Evolutionary conservation across 2,113 vertebrate genomes (phyloP).

Genomic region (Lutjanus erythropterus): DNA sequence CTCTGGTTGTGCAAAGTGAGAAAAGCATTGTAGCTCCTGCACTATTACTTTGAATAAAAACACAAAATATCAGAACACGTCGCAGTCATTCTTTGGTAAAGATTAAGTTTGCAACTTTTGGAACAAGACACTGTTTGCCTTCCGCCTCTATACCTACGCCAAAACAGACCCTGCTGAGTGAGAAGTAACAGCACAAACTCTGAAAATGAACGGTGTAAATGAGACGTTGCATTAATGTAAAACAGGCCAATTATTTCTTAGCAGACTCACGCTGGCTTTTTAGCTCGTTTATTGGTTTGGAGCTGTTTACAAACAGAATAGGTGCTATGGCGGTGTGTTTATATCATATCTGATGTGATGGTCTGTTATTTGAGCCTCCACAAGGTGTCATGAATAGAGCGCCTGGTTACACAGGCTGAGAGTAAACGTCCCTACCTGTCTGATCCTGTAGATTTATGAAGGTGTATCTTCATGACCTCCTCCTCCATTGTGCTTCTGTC

Average conservation of each 20-base stretch:
- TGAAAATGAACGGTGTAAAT: constrained; percentile 8
- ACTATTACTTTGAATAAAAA: too few relatives aligned
- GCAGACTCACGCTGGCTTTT: neutral
- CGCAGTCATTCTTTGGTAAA: neutral
- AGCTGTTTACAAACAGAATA: constrained; percentile 9
- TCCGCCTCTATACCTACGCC: neutral
- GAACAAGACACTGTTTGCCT: neutral
- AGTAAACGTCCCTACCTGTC: neutral
- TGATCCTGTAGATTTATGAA: constrained; percentile 15
- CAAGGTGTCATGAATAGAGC: neutral
- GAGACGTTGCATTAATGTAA: neutral
- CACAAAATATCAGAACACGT: too few relatives aligned
- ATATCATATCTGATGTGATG: neutral
- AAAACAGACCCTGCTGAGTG: constrained; percentile 4
- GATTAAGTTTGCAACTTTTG: neutral
- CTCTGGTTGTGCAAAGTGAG: constrained; percentile 10
- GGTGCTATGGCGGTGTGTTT: neutral
- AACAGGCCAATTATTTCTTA: neutral
- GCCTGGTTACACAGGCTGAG: neutral
- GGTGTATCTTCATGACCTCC: neutral
- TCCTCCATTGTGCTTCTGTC: neutral
- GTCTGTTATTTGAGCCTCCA: neutral
- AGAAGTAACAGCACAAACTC: constrained; percentile 11
- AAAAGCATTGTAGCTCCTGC: constrained; percentile 4
- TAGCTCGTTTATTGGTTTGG: neutral